phyloP scores from a whole-genome alignment of 2,797 vertebrate species.

The Choloepus didactylus region DNA sequence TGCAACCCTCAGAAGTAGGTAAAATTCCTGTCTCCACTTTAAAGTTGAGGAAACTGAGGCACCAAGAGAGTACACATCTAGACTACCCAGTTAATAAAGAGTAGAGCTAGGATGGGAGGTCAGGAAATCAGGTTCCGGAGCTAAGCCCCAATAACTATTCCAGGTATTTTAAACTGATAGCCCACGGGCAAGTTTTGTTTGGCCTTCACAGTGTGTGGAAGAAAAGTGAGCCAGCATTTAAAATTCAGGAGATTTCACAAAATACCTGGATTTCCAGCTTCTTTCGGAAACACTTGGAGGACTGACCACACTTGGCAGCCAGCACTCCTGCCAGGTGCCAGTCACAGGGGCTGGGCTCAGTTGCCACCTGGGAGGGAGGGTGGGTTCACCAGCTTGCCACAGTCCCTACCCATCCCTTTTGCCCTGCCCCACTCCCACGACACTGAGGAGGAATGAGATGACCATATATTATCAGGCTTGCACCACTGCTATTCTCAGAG shows the following conservation, averaged over 20 bases:
- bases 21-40: not conserved
- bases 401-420: not conserved
- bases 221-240: slow-evolving; percentile 21
- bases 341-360: not conserved
- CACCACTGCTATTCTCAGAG: not conserved
- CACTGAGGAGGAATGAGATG: not conserved
- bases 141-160: not conserved
- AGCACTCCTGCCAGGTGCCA: not conserved
- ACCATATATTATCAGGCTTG: not conserved
- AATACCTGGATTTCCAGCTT: slow-evolving; percentile 12
- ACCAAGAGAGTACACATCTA: not conserved
- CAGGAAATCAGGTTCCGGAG: not conserved
- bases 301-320: not conserved
- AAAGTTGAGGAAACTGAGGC: not conserved
- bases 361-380: not conserved
- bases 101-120: not conserved
- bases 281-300: not conserved
- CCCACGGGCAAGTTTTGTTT: not conserved
- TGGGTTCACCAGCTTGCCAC: not conserved
- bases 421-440: not conserved
- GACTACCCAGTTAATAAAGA: not conserved
- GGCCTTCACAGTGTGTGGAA: not conserved
- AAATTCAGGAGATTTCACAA: not conserved
- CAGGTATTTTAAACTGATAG: not conserved
- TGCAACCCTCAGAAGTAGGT: not conserved